These are phyloP conservation scores for Melanotaenia nigrans DNA, from an alignment of 2,797 vertebrate species.

Conservation along the genomic window DNA sequence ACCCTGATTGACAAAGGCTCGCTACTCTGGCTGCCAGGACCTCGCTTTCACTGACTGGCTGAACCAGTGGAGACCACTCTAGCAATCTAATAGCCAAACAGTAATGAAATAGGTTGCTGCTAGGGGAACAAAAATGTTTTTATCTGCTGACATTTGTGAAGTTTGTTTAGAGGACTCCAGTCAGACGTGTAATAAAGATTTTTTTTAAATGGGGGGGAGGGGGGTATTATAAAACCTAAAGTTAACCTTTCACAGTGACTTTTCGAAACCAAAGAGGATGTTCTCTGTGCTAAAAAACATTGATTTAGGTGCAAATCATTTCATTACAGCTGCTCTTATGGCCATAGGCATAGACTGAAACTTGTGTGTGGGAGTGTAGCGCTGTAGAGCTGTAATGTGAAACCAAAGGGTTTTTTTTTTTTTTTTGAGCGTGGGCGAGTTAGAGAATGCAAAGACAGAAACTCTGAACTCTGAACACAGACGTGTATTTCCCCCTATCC, in stretches of 20 bases:
- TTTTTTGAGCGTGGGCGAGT: conserved; percentile 62
- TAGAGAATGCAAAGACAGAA: conserved; percentile 52
- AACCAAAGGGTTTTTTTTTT: conserved; percentile 29
- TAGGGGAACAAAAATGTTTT: too few relatives aligned
- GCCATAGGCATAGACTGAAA: conserved; percentile 43
- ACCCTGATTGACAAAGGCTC: too few relatives aligned
- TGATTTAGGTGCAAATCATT: conserved; percentile 8
- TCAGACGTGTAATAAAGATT: too few relatives aligned
- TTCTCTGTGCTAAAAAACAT: conserved; percentile 1
- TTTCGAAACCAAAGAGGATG: neutral
- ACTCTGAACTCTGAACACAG: conserved; percentile 22
- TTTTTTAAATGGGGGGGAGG: too few relatives aligned
- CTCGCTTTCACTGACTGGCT: too few relatives aligned
- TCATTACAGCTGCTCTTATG: conserved; percentile 29
- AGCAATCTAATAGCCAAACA: too few relatives aligned
- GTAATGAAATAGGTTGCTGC: too few relatives aligned
- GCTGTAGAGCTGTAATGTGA: conserved; percentile 19
- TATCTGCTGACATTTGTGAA: too few relatives aligned
- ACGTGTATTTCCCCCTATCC: conserved; percentile 34
- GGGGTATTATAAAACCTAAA: neutral
- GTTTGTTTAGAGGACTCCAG: neutral
- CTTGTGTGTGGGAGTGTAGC: conserved; percentile 30
- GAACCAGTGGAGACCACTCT: too few relatives aligned
- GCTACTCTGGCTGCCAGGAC: too few relatives aligned
- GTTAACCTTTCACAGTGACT: neutral